Evolutionary conservation across 2,113 vertebrate species (phyloP).

Genomic region (Alectura lathami): DNA sequence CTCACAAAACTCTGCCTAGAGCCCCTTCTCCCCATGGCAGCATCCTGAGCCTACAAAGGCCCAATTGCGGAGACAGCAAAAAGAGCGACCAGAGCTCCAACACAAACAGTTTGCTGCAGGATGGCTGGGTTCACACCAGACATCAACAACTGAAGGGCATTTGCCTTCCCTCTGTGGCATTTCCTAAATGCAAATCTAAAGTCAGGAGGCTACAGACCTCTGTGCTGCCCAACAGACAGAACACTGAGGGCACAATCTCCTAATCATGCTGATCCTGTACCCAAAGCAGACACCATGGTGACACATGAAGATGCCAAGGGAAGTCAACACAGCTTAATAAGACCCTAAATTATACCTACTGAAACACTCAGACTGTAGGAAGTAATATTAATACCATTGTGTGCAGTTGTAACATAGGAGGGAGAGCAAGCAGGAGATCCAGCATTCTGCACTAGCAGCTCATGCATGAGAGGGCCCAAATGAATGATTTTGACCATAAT

Average conservation of each 20-base stretch:
- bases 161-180: not conserved
- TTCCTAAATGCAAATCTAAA: not conserved
- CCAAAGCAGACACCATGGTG: not conserved
- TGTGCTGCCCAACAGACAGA: not conserved
- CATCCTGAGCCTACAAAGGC: not conserved
- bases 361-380: not conserved
- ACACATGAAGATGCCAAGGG: not conserved
- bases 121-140: not conserved
- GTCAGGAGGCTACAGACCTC: not conserved
- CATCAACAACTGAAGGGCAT: rapidly evolving
- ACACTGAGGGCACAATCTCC: not conserved
- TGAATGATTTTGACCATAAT: not conserved
- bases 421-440: not conserved
- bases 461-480: not conserved
- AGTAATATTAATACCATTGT: rapidly evolving
- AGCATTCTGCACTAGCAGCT: not conserved
- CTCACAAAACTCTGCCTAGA: not conserved
- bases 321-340: not conserved
- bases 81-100: not conserved
- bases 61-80: rapidly evolving
- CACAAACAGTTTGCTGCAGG: not conserved
- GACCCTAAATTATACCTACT: not conserved
- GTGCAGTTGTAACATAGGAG: not conserved
- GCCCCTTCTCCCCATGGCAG: rapidly evolving
- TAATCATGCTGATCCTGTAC: not conserved